Evolutionary conservation across 2,888 invertebrate genomes (phyloP), one percentile per base, ranked within the genome.

Genomic region (Orthonychiurus folsomi): DNA sequence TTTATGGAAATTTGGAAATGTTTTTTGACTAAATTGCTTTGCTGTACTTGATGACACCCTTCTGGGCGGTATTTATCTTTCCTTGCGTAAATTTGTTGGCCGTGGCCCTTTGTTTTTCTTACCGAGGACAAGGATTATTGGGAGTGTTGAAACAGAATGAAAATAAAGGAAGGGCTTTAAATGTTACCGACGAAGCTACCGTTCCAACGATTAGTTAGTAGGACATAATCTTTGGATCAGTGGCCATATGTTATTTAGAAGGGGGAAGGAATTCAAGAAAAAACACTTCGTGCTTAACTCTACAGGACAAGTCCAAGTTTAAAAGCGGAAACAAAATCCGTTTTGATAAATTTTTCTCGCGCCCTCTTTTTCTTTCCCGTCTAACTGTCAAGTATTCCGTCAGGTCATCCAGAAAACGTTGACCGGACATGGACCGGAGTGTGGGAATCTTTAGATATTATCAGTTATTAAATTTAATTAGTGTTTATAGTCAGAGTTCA

Each of bases 261-360:
- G 37, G 37, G 37, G 37, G 9, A 37, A 15, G 5, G 5, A 15
- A 37, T 37, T 15, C 37, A 37, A 37, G 37, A 37, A 37, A 37
- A 37, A 37, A 37, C 15, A 37, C 9, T 15, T 37, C 37, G 9
- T 37, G 9, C 37, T 37, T 5, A 5, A 37, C 37, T 37, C 15
- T 37, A 15, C 37, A 9, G 15, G 37, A 5, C 15, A 37, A 25
- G 25, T 52, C 23, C 56, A 52, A 59, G 24, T 50, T 25, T 21
- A 12, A 60, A 54, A 60, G 58, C 65, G 65, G 65, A 65, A 65
- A 55, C 59, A 18, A 63, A 65, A 65, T 63, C 65, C 59, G 66
- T 63, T 66, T 61, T 59, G 53, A 52, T 60, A 60, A 50, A 60
- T 55, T 62, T 62, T 62, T 62, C 62, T 59, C 61, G 63, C 63